Evolutionary conservation across 1,140 invertebrate species (phyloP), one percentile per base, ranked within the genome.

Genomic region (Brachionus koreanus): DNA sequence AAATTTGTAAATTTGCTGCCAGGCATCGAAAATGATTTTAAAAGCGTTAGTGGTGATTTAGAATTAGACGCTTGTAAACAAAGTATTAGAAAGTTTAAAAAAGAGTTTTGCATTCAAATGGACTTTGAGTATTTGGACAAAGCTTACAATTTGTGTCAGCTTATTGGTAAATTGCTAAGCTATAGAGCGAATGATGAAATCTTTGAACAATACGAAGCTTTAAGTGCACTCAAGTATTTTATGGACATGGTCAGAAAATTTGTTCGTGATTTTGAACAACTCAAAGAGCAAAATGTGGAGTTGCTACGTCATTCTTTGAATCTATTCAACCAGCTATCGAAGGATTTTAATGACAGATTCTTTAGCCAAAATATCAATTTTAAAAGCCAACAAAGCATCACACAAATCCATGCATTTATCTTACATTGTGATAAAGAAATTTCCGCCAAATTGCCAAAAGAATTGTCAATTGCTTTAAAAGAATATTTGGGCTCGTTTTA

Each of bases 401-500:
- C 0, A 19, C 19, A 25, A 23, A 25, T 57, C n/a, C 49, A 57
- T 9, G 19, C 19, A 23, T 57, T 57, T 25, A 57, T 57, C 49
- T 23, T 57, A 9, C 49, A 57, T 19, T 57, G 49, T 23, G 49
- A 57, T 57, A 0, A 5, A 23, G 19, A 19, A 9, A 9, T 57
- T 57, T 19, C 19, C 35, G 33, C 12, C 13, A 12, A 67, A 35
- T 13, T 57, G 1, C 49, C 63, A 67, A 46, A 46, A 13, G 43
- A 46, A 46, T 46, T 46, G 43, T 13, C 13, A 67, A 1, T 6
- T n/a, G 13, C 1, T 16, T 33, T 67, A 37, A 43, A 74, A 23
- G 69, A 74, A 12, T 74, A 33, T 46, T 25, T 74, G 6, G 43
- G 43, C 69, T 43, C 19, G 12, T 74, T 74, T 74, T 74, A 74